Conservation (phyloP, 23 tunicate species). For the Halocynthia roretzi region DNA sequence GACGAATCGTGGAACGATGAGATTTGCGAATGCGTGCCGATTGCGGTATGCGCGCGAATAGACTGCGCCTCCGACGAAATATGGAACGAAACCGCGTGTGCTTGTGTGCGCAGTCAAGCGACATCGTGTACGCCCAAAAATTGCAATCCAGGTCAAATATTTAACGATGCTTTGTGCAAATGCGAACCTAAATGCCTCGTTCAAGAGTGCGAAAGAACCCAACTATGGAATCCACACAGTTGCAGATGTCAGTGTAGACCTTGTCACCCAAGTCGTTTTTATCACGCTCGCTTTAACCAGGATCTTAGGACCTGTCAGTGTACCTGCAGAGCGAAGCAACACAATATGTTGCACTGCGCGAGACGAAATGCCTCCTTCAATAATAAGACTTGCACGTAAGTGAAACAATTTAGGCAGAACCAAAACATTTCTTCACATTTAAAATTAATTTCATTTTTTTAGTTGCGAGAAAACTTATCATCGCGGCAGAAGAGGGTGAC, state of each 20-base stretch:
- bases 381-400: constrained; percentile 18
- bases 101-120: constrained; percentile 32
- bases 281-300: constrained; percentile 44
- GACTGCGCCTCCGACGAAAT: constrained; percentile 43
- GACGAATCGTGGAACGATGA: constrained; percentile 61
- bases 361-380: constrained; percentile 4
- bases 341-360: constrained; percentile 8
- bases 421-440: not conserved
- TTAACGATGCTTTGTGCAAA: constrained; percentile 48
- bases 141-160: constrained; percentile 39
- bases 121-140: constrained; percentile 31
- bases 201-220: constrained; percentile 45
- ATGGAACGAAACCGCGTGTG: constrained; percentile 54
- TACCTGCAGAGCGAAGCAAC: not conserved
- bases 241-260: constrained; percentile 66
- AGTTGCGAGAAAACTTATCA: constrained; percentile 7
- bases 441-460: not conserved
- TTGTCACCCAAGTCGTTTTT: constrained; percentile 48
- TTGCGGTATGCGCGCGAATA: constrained; percentile 24
- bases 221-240: constrained; percentile 52
- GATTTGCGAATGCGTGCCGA: constrained; percentile 48
- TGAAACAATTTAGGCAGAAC: not conserved
- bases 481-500: constrained; percentile 10
- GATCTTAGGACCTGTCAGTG: constrained; percentile 44
- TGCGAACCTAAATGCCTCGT: constrained; percentile 28